Base-by-base conservation (phyloP, 92 coral and sea anemone genomes). In the Isaurus tuberculatus region DNA sequence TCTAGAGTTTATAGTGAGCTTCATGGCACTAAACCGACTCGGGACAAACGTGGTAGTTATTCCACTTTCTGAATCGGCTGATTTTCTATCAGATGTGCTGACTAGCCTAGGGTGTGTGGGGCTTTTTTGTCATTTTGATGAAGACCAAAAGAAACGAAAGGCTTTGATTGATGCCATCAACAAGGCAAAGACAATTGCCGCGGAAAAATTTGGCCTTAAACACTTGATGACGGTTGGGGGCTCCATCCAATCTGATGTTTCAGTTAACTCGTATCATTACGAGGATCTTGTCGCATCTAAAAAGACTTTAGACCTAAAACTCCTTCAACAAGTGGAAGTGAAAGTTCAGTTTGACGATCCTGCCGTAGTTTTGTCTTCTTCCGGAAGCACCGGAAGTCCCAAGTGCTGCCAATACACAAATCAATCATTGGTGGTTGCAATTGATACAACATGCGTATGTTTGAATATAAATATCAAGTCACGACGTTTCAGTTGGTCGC, bases 21-120 rank as follows among this genome's bases (percentile, higher is more conserved):
- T 84, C 79, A 78, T 88, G 83, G 91, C 91, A 8, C 60, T 88
- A 20, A 79, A 77, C 74, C 58, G 91, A 61, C 29, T 88, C 58
- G 91, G 91, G 22, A 83, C 66, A 44, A 78, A 55, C 46, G 84
- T 75, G 32, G 55, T 83, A 6, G 20, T 65, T 8, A 55, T 83
- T 28, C 65, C 65, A n/a, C 43, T 25, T 19, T 64, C 43, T 33
- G 65, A 34, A 9, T 49, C 65, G 6, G 29, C 11, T 0, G 66
- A 31, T 5, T n/a, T 8, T 3, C 9, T 75, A 0, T 8, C n/a
- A 10, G 32, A 23, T 15, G 30, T 9, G 17, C 16, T 75, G 40
- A 53, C 11, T 29, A 16, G 31, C 3, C 0, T 53, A 29, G 55
- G 32, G 29, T 75, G 81, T 9, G 66, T 31, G 10, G 81, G 81